Evolutionary conservation across 2,797 vertebrate genomes (phyloP), one percentile per base, ranked within the genome.

Genomic region (Sebastes kiyomatsui): DNA sequence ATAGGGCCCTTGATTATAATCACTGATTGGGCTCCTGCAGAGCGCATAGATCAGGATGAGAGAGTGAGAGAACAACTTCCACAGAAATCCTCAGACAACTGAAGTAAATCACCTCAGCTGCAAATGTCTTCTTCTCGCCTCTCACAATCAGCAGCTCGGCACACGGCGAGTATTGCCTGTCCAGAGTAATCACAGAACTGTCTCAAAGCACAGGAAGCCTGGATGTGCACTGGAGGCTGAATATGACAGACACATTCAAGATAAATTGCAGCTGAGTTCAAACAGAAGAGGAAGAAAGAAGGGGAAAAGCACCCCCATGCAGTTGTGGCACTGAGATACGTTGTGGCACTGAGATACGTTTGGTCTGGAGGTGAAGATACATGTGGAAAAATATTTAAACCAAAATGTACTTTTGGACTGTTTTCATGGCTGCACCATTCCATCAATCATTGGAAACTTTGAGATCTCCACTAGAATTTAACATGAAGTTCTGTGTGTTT

Each of bases 131-230:
- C 79, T 75, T 46, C 71, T 75, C 52, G 58, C 76, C 67, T 72
- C 81, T 81, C 65, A 75, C 84, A 77, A 83, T 81, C 82, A 87
- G 4, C 79, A 58, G 77, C 82, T 59, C 73, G 35, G 69, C 77
- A 30, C 60, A 82, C 30, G 58, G 71, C 14, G 73, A 82, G 82
- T 55, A 82, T 85, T 78, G 83, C 80, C 84, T 88, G 87, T 88
- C 87, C 80, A 7, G 71, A 60, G 85, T 84, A 87, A 90, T 92
- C 85, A 84, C 81, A 60, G 76, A 86, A 73, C 78, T 75, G 87
- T 82, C 87, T 82, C 20, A 10, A 12, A 79, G 83, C 86, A 16
- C 74, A 30, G 81, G 81, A 77, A 72, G 78, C 65, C 58, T 28
- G 81, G 78, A 42, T 71, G 81, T 67, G 70, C 80, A 70, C 80